These are phyloP conservation scores for Elgaria multicarinata DNA, from an alignment of 2,113 vertebrate species.

Conservation along the genomic window DNA sequence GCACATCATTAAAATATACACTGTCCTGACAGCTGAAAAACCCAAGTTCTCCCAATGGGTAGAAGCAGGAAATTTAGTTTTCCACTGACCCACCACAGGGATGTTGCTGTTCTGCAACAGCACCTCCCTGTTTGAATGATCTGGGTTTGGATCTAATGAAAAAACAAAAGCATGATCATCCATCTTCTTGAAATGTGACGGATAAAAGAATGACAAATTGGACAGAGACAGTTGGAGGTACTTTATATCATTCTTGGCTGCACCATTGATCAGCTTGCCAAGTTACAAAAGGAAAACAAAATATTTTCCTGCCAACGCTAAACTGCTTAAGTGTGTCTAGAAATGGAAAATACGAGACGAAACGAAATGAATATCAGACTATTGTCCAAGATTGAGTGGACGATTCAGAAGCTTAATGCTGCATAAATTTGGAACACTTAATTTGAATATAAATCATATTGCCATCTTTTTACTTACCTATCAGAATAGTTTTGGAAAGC, in stretches of 20 bases:
- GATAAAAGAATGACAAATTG: constrained; percentile 53
- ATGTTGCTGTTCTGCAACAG: constrained; percentile 38
- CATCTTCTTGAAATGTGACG: constrained; percentile 6
- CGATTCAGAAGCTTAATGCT: constrained; percentile 33
- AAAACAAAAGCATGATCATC: constrained; percentile 47
- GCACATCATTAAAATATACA: not conserved
- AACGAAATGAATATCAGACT: constrained; percentile 46
- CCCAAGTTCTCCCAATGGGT: not conserved
- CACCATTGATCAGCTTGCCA: constrained; percentile 33
- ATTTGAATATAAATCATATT: constrained; percentile 30
- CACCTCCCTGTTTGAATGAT: constrained; percentile 31
- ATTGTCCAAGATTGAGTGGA: not conserved
- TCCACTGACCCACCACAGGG: constrained; percentile 19
- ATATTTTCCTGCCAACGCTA: constrained; percentile 37
- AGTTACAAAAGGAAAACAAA: constrained; percentile 54
- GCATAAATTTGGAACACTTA: constrained; percentile 12
- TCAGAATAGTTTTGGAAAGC: constrained; percentile 22
- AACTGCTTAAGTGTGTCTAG: constrained; percentile 46
- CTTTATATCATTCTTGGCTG: constrained; percentile 42
- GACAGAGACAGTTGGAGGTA: constrained; percentile 39
- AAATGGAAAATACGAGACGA: constrained; percentile 32
- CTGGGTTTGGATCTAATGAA: constrained; percentile 34
- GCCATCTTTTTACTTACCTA: constrained; percentile 41
- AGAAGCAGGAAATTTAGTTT: constrained; percentile 38
- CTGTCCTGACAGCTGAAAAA: constrained; percentile 29